A percentile compares a stretch with the other conserved stretches of the same genome.
phyloP scores from a whole-genome alignment of 2,113 vertebrate genomes.

The Leptobrachium ailaonicum region DNA sequence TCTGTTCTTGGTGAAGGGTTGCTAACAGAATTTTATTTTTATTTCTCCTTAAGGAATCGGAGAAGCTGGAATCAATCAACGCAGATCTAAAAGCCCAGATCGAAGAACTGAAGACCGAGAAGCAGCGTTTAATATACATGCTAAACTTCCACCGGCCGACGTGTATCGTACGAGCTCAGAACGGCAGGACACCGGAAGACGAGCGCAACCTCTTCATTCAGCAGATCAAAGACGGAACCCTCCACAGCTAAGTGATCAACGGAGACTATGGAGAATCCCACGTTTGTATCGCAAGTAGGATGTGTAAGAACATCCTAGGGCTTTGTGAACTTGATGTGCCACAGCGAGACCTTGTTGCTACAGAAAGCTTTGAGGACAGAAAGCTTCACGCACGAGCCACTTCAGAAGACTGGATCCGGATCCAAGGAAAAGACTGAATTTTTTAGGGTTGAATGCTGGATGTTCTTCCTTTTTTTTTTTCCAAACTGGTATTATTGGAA shows the following conservation, averaged over 20 bases:
- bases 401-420: conserved; percentile 53
- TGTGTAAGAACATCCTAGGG: conserved; percentile 57
- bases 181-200: conserved; percentile 90
- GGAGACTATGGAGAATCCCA: conserved; percentile 50
- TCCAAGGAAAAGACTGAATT: conserved; percentile 50
- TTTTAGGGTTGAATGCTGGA: conserved; percentile 59
- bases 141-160: conserved; percentile 95
- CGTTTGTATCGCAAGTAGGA: conserved; percentile 48
- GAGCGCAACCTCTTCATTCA: conserved; percentile 95
- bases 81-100: conserved; percentile 95
- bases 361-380: conserved; percentile 50
- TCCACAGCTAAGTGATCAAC: conserved; percentile 74
- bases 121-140: conserved; percentile 98
- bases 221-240: conserved; percentile 88
- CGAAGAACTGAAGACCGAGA: conserved; percentile 92
- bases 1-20: not conserved
- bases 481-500: conserved; percentile 60
- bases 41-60: conserved; percentile 79
- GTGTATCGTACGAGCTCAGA: conserved; percentile 93
- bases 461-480: conserved; percentile 54
- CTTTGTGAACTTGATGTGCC: conserved; percentile 57
- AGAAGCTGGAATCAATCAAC: conserved; percentile 94
- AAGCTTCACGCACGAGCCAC: not conserved
- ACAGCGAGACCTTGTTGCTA: conserved; percentile 49
- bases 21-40: conserved; percentile 38